Base-by-base conservation (phyloP, 2,888 invertebrate species). In the Julus scanicus region DNA sequence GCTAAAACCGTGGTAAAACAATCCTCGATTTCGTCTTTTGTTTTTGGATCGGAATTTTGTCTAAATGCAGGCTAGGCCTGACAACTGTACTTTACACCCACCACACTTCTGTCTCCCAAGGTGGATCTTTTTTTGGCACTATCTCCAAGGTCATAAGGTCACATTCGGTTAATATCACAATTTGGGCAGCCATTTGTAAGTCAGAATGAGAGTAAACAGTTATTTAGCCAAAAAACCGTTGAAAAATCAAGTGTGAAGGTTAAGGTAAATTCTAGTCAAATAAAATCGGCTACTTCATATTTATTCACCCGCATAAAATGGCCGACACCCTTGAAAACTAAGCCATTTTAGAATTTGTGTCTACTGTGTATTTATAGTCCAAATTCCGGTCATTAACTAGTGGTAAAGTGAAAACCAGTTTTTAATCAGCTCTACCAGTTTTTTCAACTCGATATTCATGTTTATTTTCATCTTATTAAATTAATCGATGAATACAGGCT, bases 81-180 rank as follows among this genome's bases (percentile, higher is more conserved):
- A n/a, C n/a, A n/a, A n/a, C n/a, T n/a, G n/a, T n/a, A n/a, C n/a
- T n/a, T 15, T 6, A 1, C 71, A 29, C 71, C 71, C 71, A 71
- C 71, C 9, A 17, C 20, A 71, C 29, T 63, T 63, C 5, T 5
- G n/a, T 63, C 20, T 63, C 0, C 20, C 20, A 5, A 20, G 20
- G 20, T 20, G 2, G 5, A 5, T 20, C 20, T 63, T 63, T 53
- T 63, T 63, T 20, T 20, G 63, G 63, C 63, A 20, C 63, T 71
- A 11, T 71, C 71, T 20, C n/a, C 71, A 71, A 71, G 71, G 71
- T 71, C 71, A 29, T n/a, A 71, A 71, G 71, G 71, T 71, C 71
- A 71, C 20, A 71, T 9, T 29, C 71, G 71, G 71, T 71, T 71
- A 20, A 63, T 63, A n/a, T 4, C 63, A 20, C 63, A 63, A n/a